These are phyloP conservation scores for Manis crassicaudata DNA, from an alignment of 2,797 vertebrate genomes.

Conservation along the genomic window DNA sequence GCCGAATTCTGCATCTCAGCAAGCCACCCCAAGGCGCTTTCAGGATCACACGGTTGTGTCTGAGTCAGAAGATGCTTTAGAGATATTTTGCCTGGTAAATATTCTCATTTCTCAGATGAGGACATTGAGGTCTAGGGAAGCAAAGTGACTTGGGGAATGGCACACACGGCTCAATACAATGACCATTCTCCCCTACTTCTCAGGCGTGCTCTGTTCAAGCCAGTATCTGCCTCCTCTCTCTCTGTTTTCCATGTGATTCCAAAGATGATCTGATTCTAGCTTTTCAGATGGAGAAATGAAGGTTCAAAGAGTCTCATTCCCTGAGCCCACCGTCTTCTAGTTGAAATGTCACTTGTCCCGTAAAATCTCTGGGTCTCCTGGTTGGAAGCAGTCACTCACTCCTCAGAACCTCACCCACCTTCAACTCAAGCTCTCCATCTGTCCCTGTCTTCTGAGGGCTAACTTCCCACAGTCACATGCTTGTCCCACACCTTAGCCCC, in stretches of 20 bases:
- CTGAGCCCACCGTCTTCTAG: background rate
- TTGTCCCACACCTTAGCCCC: background rate
- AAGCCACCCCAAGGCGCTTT: background rate
- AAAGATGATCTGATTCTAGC: background rate
- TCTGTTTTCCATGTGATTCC: background rate
- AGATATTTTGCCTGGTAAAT: background rate
- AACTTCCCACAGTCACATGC: background rate
- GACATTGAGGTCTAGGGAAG: background rate
- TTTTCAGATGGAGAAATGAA: background rate
- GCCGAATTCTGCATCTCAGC: background rate
- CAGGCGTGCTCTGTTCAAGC: rapidly evolving
- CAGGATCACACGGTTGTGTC: background rate
- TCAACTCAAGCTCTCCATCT: background rate
- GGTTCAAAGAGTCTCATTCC: background rate
- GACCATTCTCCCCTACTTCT: rapidly evolving
- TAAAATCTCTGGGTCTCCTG: background rate
- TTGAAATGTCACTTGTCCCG: background rate
- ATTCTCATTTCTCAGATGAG: background rate
- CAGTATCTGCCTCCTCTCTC: background rate
- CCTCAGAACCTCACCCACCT: background rate
- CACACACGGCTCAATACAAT: background rate
- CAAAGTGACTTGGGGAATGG: background rate
- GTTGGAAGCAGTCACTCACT: background rate
- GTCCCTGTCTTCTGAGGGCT: background rate
- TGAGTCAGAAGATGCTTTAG: background rate